Evolutionary conservation across 2,888 invertebrate genomes (phyloP), one percentile per base, ranked within the genome.

Genomic region (Phrixothrix hirtus): DNA sequence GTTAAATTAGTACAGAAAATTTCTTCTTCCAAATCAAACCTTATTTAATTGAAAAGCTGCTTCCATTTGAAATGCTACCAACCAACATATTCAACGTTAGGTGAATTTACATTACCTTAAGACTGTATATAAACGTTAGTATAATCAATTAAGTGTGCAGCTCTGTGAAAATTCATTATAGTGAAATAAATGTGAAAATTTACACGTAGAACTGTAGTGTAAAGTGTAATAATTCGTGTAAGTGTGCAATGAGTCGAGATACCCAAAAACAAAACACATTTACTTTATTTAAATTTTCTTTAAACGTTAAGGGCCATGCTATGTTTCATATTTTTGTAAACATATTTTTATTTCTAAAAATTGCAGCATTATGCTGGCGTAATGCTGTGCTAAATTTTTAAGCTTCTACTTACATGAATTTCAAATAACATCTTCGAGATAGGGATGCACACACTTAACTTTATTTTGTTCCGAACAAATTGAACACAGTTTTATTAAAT

Each of bases 181-280:
- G 44, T 55, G 49, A 55, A 55, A 44, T 48, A 44, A 55, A 55
- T 55, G 49, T 53, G 47, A 53, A 53, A 52, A 46, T 52, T 51
- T 52, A 52, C 52, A 52, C 52, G 52, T 52, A 52, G 52, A 47
- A 52, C 52, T 52, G 41, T 52, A 52, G 52, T 52, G 52, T 52
- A 52, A 52, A 52, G 52, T 53, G 53, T 53, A 49, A 49, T 54
- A 53, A 48, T 54, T 44, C 37, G 54, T 54, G 48, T 54, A 49
- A 57, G 51, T 59, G 59, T 59, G 59, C 59, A 59, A 59, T 59
- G 59, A 57, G 52, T 48, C 48, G 41, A 39, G 38, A 37, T 43
- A 38, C 15, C 32, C 35, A 26, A 36, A 36, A 17, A 36, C 17
- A 38, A 42, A 43, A 36, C 30, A 36, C 37, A 43, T 49, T 42